These are phyloP conservation scores for Choloepus hoffmanni DNA, from an alignment of 2,113 vertebrate species.

Conservation along the genomic window DNA sequence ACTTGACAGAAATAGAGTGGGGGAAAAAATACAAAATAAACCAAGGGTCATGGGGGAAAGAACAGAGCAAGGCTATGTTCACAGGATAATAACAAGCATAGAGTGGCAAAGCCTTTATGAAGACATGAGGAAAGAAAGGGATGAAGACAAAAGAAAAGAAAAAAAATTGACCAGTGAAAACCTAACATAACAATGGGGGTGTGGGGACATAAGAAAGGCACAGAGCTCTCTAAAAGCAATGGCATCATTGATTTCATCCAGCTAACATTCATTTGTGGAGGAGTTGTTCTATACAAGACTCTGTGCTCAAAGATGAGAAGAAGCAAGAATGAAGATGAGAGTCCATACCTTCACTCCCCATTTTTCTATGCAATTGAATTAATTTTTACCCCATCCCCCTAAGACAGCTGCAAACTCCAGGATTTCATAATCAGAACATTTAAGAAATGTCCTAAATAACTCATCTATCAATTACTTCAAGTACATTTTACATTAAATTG, in stretches of 20 bases:
- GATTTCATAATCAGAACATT: conserved; percentile 56
- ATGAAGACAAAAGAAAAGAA: background rate
- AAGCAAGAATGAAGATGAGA: background rate
- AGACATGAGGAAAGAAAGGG: background rate
- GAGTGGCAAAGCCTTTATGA: background rate
- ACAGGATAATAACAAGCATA: background rate
- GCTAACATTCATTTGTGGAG: background rate
- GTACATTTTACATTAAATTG: conserved; percentile 30
- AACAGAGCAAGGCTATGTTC: background rate
- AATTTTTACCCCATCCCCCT: background rate
- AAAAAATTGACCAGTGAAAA: background rate
- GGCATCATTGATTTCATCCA: background rate
- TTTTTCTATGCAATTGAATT: background rate
- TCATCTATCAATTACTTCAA: conserved; percentile 7
- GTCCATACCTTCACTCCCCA: background rate
- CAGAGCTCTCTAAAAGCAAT: background rate
- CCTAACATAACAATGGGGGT: background rate
- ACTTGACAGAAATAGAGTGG: conserved; percentile 55
- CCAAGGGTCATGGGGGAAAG: background rate
- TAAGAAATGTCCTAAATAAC: conserved; percentile 17
- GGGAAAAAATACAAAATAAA: conserved; percentile 9
- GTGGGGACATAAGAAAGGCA: background rate
- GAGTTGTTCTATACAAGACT: background rate
- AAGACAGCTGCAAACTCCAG: background rate
- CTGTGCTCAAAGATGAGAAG: background rate